phyloP scores from a whole-genome alignment of 2,888 invertebrate genomes.

The Coecobrya sp. region DNA sequence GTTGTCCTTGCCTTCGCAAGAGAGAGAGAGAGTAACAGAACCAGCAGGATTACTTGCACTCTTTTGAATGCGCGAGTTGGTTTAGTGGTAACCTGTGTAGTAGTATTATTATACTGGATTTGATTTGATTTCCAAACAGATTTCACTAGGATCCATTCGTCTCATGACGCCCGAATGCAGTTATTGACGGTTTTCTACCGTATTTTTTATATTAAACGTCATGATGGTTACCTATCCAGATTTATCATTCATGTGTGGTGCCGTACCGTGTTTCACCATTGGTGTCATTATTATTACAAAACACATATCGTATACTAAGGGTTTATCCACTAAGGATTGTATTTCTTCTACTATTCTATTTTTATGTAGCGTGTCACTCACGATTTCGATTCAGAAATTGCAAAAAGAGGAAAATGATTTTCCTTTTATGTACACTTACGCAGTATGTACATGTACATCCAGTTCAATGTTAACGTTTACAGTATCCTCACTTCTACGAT shows the following conservation, averaged over 20 bases:
- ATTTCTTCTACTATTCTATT: not conserved
- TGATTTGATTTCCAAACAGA: slow-evolving; percentile 68
- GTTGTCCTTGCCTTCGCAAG: too few relatives aligned
- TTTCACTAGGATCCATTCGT: slow-evolving; percentile 46
- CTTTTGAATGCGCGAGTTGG: not conserved
- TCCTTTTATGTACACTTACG: not conserved
- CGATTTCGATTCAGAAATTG: not conserved
- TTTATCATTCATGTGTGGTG: slow-evolving; percentile 3
- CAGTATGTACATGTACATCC: not conserved
- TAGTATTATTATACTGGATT: slow-evolving; percentile 31
- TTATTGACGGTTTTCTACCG: slow-evolving; percentile 24
- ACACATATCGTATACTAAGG: too few relatives aligned
- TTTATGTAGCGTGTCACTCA: not conserved
- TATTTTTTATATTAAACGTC: not conserved
- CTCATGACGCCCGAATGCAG: slow-evolving; percentile 17
- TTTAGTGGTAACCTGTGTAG: slow-evolving; percentile 52
- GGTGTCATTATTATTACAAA: not conserved
- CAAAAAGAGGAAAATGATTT: not conserved
- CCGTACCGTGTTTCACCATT: not conserved
- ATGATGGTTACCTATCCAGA: slow-evolving; percentile 12
- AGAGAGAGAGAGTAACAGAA: too few relatives aligned
- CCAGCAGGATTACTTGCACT: not conserved
- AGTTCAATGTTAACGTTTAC: not conserved
- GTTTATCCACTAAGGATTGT: too few relatives aligned
- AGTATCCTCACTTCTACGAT: not conserved